Conservation (phyloP, 2,797 vertebrate genomes). For the Acanthurus lineatus region DNA sequence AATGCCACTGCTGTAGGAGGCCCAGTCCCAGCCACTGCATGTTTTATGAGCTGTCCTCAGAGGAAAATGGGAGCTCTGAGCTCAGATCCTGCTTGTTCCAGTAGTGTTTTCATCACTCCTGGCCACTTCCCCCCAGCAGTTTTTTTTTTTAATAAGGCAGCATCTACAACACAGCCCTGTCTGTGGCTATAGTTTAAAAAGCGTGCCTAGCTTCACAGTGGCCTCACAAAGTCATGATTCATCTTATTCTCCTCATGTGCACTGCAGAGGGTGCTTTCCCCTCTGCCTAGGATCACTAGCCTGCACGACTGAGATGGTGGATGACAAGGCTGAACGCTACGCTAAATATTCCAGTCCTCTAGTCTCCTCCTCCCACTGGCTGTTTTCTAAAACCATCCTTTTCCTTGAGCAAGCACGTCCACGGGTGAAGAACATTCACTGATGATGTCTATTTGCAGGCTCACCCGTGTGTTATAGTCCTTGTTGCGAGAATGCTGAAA, state of each 20-base stretch:
- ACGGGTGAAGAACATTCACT: constrained; percentile 35
- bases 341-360: constrained; percentile 56
- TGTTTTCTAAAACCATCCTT: constrained; percentile 57
- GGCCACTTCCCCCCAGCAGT: constrained; percentile 39
- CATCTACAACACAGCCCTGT: constrained; percentile 68
- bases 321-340: constrained; percentile 66
- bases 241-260: constrained; percentile 58
- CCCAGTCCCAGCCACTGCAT: constrained; percentile 81
- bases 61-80: constrained; percentile 77
- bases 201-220: constrained; percentile 34
- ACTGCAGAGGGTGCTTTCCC: constrained; percentile 54
- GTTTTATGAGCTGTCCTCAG: constrained; percentile 86
- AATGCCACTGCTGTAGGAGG: constrained; percentile 77
- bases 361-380: constrained; percentile 37
- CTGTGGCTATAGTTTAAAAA: constrained; percentile 60
- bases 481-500: constrained; percentile 32
- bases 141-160: constrained; percentile 49
- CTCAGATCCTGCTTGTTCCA: constrained; percentile 83
- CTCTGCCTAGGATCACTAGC: constrained; percentile 56
- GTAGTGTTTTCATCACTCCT: constrained; percentile 78
- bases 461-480: constrained; percentile 39
- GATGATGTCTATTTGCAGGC: constrained; percentile 52
- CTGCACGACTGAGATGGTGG: constrained; percentile 61
- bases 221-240: constrained; percentile 64
- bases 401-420: constrained; percentile 69